These are phyloP conservation scores for Astyanax mexicanus DNA, from an alignment of 2,797 vertebrate genomes.

Conservation along the genomic window DNA sequence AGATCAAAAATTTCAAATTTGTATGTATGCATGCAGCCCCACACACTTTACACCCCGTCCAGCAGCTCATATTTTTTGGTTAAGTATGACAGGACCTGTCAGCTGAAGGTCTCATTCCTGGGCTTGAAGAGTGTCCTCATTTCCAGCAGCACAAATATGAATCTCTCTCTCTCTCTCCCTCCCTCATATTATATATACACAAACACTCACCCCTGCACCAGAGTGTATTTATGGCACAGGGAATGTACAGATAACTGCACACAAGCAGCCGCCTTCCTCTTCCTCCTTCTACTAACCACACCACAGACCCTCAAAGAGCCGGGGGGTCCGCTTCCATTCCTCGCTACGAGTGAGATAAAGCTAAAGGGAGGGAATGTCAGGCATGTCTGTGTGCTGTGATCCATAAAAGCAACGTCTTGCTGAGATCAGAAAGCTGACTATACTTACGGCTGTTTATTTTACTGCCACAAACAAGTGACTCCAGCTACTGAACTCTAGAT, in stretches of 20 bases:
- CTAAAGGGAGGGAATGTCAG: background rate
- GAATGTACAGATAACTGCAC: constrained; percentile 3
- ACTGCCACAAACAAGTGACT: constrained; percentile 1
- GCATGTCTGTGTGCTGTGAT: background rate
- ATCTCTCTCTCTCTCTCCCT: no score
- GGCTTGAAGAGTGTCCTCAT: constrained; percentile 10
- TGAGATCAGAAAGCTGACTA: background rate
- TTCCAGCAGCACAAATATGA: constrained; percentile 26
- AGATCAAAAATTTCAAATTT: background rate
- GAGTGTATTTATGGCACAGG: background rate
- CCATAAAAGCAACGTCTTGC: background rate
- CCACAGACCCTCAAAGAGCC: background rate
- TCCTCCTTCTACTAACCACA: background rate
- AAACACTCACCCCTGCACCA: constrained; percentile 1
- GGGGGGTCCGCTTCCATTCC: constrained; percentile 9
- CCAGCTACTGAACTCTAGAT: background rate
- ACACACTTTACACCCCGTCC: background rate
- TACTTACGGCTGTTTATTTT: background rate
- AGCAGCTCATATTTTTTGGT: constrained; percentile 8
- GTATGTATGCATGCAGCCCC: background rate
- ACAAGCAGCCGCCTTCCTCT: background rate
- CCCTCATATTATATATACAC: background rate
- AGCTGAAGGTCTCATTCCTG: constrained; percentile 8
- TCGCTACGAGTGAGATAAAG: background rate
- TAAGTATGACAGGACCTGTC: constrained; percentile 1